Evolutionary conservation across 2,113 vertebrate genomes (phyloP).

Genomic region (Takifugu bimaculatus): DNA sequence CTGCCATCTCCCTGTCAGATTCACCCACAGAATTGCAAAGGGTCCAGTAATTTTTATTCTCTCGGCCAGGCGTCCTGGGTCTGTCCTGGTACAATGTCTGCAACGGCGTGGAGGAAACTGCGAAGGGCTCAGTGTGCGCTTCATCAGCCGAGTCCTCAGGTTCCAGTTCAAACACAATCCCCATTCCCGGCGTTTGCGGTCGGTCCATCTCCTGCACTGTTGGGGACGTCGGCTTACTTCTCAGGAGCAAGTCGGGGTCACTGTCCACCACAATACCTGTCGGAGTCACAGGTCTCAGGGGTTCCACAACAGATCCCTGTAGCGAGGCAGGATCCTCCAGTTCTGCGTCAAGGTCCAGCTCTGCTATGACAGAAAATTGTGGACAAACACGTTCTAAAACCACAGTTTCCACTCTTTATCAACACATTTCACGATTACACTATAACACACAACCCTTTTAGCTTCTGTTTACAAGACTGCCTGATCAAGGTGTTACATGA

Average conservation of each 20-base stretch:
- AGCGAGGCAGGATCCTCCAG: conserved; percentile 57
- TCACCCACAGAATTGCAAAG: conserved; percentile 74
- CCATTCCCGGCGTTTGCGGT: conserved; percentile 80
- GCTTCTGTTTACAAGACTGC: no score
- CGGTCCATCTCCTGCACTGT: conserved; percentile 72
- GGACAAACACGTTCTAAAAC: conserved; percentile 6
- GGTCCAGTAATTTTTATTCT: conserved; percentile 65
- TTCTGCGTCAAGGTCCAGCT: conserved; percentile 57
- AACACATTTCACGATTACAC: no score
- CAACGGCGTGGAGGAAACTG: conserved; percentile 20
- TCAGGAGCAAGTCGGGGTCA: conserved; percentile 67
- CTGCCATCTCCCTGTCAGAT: conserved; percentile 77
- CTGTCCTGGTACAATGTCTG: conserved; percentile 77
- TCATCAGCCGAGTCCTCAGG: conserved; percentile 57
- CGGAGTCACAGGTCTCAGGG: conserved; percentile 71
- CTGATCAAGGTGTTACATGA: no score
- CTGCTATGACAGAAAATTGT: conserved; percentile 36
- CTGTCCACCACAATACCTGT: conserved; percentile 71
- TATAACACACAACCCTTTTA: no score
- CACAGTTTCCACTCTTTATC: not conserved
- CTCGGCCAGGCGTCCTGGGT: conserved; percentile 82
- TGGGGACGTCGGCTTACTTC: conserved; percentile 66
- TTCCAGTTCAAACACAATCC: conserved; percentile 66
- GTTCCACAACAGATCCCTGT: conserved; percentile 56
- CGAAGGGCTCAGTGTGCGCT: conserved; percentile 16